A percentile compares a stretch with the other conserved stretches of the same genome.
Conservation (phyloP, 2,113 vertebrate species). For the Phylloscopus trochilus region DNA sequence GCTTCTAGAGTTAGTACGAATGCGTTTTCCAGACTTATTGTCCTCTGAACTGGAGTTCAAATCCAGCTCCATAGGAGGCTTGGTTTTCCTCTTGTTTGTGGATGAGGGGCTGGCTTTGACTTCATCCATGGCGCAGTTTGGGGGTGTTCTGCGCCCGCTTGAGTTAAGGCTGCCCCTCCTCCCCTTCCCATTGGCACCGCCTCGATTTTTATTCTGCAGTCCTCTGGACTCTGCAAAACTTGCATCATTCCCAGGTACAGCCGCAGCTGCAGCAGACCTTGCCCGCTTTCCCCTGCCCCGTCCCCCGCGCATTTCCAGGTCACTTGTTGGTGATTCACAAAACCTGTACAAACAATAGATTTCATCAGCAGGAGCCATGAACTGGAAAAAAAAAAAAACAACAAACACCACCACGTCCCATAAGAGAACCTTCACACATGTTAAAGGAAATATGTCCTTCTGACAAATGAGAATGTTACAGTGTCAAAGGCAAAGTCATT, state of each 20-base stretch:
- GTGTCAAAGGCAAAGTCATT: neutral
- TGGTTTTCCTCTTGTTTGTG: conserved; percentile 90
- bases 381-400: neutral
- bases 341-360: conserved; percentile 79
- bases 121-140: conserved; percentile 90
- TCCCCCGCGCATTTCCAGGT: conserved; percentile 90
- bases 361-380: neutral
- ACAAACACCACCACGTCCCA: neutral
- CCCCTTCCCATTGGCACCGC: conserved; percentile 89
- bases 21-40: conserved; percentile 87
- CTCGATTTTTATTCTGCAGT: conserved; percentile 88
- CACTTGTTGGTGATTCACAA: conserved; percentile 95
- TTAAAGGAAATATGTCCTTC: neutral
- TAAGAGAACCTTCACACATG: neutral
- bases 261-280: conserved; percentile 77
- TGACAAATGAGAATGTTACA: neutral
- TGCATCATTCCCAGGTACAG: conserved; percentile 78
- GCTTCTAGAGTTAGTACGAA: conserved; percentile 93
- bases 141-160: conserved; percentile 85
- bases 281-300: conserved; percentile 93
- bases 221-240: conserved; percentile 86
- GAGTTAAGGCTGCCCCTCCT: conserved; percentile 91
- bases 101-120: conserved; percentile 85
- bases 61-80: conserved; percentile 90
- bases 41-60: conserved; percentile 89